A percentile compares a stretch with the other conserved stretches of the same genome.
phyloP scores from a whole-genome alignment of 1,140 invertebrate genomes.

The Penaeus indicus region DNA sequence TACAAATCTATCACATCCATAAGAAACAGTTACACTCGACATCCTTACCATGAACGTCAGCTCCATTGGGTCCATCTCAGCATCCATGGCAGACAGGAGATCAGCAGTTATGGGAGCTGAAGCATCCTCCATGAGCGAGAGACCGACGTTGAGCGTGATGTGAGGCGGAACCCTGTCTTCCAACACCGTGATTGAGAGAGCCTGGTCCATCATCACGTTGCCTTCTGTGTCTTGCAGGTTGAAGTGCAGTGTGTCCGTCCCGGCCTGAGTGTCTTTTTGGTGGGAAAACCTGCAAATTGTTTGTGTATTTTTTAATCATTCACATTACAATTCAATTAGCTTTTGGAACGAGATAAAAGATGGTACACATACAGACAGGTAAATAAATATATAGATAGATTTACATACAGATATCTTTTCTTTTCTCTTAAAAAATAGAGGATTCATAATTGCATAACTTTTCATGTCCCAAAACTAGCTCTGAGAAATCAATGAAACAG shows the following conservation, averaged over 20 bases:
- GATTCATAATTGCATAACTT: background rate
- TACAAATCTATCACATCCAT: too few species aligned
- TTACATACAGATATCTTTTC: too few species aligned
- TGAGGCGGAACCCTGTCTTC: slow-evolving; percentile 43
- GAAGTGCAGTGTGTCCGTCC: slow-evolving; percentile 42
- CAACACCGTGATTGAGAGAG: slow-evolving; percentile 46
- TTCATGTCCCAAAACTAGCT: background rate
- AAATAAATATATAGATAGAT: too few species aligned
- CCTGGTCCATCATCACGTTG: slow-evolving; percentile 52
- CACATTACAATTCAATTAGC: background rate
- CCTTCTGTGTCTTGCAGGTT: slow-evolving; percentile 57
- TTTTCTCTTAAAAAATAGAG: background rate
- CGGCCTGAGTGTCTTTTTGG: slow-evolving; percentile 28
- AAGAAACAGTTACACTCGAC: too few species aligned
- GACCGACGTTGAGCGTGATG: slow-evolving; percentile 40
- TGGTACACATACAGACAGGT: background rate
- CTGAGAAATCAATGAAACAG: background rate
- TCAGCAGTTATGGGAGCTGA: slow-evolving; percentile 40
- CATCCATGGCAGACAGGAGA: slow-evolving; percentile 50
- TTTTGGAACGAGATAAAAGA: too few species aligned
- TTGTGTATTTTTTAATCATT: background rate
- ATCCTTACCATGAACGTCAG: slow-evolving; percentile 39
- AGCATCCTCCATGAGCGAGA: slow-evolving; percentile 41
- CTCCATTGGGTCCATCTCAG: slow-evolving; percentile 50
- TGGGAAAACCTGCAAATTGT: slow-evolving; percentile 47